Percentiles rank a stretch among this genome's conserved stretches.
Conservation (phyloP, 2,113 vertebrate genomes). For the Anoura caudifer region DNA sequence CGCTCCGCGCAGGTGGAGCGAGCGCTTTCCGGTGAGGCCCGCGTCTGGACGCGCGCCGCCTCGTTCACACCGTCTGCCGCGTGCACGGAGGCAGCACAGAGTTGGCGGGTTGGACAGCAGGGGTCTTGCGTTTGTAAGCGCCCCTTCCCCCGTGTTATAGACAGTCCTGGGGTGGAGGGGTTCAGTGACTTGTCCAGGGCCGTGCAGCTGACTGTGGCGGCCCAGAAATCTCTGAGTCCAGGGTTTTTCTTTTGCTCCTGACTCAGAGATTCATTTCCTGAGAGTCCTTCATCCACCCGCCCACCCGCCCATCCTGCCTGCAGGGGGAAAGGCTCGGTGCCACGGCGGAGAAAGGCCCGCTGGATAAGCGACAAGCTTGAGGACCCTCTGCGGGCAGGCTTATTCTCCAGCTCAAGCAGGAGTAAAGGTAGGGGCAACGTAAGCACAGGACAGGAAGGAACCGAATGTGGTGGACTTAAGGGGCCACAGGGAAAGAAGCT, state of each 20-base stretch:
- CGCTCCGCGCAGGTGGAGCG: neutral
- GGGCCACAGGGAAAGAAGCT: neutral
- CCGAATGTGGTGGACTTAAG: too few species aligned
- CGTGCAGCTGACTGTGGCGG: neutral
- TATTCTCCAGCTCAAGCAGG: neutral
- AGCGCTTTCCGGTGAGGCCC: rapidly evolving
- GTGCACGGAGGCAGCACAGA: rapidly evolving
- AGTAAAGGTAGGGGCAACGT: rapidly evolving
- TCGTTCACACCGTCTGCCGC: neutral
- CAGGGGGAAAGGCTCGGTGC: neutral
- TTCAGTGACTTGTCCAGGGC: neutral
- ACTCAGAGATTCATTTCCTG: neutral
- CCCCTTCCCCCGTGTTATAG: neutral
- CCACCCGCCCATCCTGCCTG: neutral
- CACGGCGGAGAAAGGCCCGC: rapidly evolving
- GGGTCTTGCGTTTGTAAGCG: neutral
- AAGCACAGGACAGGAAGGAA: neutral
- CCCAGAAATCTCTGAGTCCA: neutral
- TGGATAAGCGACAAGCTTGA: neutral
- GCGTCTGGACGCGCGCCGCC: too few species aligned
- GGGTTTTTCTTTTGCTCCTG: neutral
- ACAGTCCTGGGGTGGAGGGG: neutral
- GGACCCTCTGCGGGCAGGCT: neutral
- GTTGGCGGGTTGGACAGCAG: neutral
- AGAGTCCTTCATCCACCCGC: neutral